Conservation (phyloP, 2,113 vertebrate species). For the Oriolus oriolus region DNA sequence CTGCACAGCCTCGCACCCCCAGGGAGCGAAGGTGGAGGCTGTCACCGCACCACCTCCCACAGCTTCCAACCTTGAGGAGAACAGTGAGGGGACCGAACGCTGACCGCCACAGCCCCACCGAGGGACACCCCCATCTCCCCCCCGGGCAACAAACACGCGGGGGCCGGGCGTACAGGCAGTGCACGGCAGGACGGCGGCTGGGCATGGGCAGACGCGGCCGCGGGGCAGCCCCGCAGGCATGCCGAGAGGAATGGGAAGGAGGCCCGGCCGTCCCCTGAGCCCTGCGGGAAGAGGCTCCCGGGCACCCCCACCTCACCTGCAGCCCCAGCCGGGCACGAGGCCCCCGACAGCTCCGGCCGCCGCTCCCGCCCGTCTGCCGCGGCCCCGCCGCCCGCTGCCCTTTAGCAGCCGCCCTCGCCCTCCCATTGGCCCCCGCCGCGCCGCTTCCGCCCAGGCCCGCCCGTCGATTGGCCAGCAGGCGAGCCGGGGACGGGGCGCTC, state of each 20-base stretch:
- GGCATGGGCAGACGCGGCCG: background rate
- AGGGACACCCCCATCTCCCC: background rate
- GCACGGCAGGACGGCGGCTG: background rate
- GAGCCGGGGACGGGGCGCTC: accelerated
- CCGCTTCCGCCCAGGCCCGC: background rate
- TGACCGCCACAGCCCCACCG: background rate
- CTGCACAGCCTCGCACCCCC: background rate
- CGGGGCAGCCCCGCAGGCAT: background rate
- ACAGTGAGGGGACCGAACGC: background rate
- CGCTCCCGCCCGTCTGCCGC: background rate
- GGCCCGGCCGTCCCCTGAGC: accelerated
- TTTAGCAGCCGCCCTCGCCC: background rate
- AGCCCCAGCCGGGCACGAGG: accelerated
- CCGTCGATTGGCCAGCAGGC: accelerated
- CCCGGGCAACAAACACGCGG: too few species aligned
- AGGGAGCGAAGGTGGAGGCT: accelerated
- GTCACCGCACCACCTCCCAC: accelerated
- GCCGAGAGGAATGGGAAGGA: too few species aligned
- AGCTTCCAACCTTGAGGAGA: accelerated
- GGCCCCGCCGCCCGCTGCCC: background rate
- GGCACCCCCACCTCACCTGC: background rate
- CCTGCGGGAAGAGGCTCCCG: accelerated
- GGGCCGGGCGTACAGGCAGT: background rate
- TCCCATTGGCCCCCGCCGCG: background rate
- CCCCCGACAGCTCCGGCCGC: accelerated